Conservation (phyloP, 2,113 vertebrate species). For the Acanthochromis polyacanthus region DNA sequence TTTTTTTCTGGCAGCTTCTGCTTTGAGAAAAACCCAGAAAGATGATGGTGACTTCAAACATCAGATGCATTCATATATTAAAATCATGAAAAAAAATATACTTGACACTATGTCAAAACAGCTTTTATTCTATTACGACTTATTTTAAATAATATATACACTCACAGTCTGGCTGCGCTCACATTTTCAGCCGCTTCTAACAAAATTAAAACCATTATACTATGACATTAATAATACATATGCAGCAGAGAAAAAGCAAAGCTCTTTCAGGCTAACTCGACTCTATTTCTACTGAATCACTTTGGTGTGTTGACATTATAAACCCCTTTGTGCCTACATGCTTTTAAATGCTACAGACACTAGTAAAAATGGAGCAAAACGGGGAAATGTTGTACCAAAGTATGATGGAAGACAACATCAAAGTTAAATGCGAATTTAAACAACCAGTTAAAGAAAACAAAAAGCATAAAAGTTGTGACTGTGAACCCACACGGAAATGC, state of each 20-base stretch:
- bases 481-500: background rate
- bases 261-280: background rate
- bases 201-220: constrained; percentile 7
- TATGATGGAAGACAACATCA: background rate
- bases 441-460: background rate
- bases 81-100: too few relatives aligned
- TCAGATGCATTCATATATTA: too few relatives aligned
- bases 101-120: too few relatives aligned
- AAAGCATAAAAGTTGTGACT: background rate
- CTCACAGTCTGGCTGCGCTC: too few relatives aligned
- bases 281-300: background rate
- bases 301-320: too few relatives aligned
- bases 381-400: too few relatives aligned
- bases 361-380: background rate
- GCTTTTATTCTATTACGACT: too few relatives aligned
- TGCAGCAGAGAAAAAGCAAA: background rate
- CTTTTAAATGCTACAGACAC: background rate
- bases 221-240: background rate
- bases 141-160: too few relatives aligned
- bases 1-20: constrained; percentile 5
- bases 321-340: too few relatives aligned
- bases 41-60: too few relatives aligned
- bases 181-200: background rate
- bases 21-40: background rate
- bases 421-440: background rate